A percentile compares a stretch with the other conserved stretches of the same genome.
Evolutionary conservation across 2,113 vertebrate genomes (phyloP).

Genomic region (Chloropsis hardwickii): DNA sequence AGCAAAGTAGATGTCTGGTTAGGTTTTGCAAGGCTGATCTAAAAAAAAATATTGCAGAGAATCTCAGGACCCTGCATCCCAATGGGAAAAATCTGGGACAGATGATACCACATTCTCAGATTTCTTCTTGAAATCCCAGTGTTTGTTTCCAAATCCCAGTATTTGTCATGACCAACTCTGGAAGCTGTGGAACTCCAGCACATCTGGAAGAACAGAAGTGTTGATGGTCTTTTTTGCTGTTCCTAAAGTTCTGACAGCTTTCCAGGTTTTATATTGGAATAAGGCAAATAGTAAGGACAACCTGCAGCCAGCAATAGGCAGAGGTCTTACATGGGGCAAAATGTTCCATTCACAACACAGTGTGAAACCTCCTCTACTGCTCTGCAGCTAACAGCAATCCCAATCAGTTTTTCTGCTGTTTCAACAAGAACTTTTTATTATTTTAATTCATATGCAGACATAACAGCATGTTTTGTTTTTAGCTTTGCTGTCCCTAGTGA

Average conservation of each 20-base stretch:
- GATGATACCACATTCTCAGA: background rate
- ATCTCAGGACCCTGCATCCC: background rate
- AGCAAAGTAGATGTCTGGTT: background rate
- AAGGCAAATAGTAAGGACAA: background rate
- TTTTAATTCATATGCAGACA: background rate
- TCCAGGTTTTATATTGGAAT: background rate
- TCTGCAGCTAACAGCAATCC: background rate
- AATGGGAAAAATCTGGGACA: background rate
- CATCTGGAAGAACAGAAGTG: background rate
- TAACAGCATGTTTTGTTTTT: background rate
- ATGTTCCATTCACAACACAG: fast-evolving
- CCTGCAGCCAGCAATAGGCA: background rate
- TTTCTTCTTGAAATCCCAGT: background rate
- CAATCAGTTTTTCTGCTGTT: background rate
- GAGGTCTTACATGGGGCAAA: background rate
- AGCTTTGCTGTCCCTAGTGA: background rate
- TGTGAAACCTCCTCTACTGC: background rate
- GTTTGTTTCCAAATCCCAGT: background rate
- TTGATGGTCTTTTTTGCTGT: background rate
- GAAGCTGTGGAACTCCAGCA: background rate
- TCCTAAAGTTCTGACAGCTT: background rate
- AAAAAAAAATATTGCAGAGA: background rate
- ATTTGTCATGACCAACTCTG: background rate
- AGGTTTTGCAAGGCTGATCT: background rate
- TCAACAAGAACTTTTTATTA: background rate